Evolutionary conservation across 2,888 invertebrate genomes (phyloP).

Genomic region (Phasia obesa): DNA sequence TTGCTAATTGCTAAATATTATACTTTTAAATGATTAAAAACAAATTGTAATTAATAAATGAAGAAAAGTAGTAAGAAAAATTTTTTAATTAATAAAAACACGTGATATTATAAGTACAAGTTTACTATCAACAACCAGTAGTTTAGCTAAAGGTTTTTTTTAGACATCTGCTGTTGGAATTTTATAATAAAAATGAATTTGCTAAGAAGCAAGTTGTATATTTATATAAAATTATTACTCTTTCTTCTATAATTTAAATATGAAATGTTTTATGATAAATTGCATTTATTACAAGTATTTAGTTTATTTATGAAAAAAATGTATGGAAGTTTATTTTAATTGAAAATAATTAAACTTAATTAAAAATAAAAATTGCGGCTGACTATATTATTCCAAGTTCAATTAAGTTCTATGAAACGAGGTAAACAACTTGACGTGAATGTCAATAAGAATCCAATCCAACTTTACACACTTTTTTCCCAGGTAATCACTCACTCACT

Average conservation of each 20-base stretch:
- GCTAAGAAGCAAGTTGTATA: conserved; percentile 36
- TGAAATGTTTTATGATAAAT: conserved; percentile 47
- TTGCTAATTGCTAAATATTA: too few species aligned
- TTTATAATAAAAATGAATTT: conserved; percentile 37
- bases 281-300: conserved; percentile 40
- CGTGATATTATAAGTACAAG: conserved; percentile 51
- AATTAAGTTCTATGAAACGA: conserved; percentile 21
- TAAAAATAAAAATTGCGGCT: conserved; percentile 30
- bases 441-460: conserved; percentile 46
- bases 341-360: conserved; percentile 56
- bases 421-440: conserved; percentile 53
- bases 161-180: conserved; percentile 62
- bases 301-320: conserved; percentile 22
- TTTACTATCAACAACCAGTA: conserved; percentile 12
- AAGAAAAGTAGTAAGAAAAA: neutral
- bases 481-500: conserved; percentile 18
- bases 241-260: conserved; percentile 44
- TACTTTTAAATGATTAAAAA: neutral
- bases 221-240: conserved; percentile 19
- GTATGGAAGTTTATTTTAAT: conserved; percentile 57
- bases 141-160: conserved; percentile 41
- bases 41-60: neutral
- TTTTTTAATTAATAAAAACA: conserved; percentile 36
- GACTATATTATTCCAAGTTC: conserved; percentile 35
- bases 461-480: conserved; percentile 13